These are phyloP conservation scores for Sarotherodon lohbergeri DNA, from an alignment of 2,113 vertebrate genomes.

Conservation along the genomic window DNA sequence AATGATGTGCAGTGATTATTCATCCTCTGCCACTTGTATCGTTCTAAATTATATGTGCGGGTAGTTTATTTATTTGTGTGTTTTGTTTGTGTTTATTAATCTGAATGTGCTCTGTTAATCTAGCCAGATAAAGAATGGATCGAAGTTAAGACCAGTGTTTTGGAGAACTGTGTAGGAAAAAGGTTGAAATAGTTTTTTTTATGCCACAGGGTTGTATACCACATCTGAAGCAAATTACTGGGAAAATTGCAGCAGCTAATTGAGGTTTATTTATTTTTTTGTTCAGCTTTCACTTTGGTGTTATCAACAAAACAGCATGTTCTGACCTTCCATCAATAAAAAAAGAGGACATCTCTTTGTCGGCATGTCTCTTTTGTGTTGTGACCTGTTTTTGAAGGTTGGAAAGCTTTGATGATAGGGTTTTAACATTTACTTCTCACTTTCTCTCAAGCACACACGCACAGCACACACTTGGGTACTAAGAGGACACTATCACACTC, in stretches of 20 bases:
- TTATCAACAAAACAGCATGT: background rate
- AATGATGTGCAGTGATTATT: background rate
- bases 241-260: background rate
- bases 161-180: background rate
- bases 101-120: background rate
- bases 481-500: background rate
- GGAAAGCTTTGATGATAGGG: background rate
- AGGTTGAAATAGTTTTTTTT: background rate
- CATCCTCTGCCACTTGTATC: background rate
- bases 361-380: background rate
- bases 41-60: background rate
- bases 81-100: background rate
- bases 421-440: background rate
- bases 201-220: background rate
- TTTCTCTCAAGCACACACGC: background rate
- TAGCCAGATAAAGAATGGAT: background rate
- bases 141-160: background rate
- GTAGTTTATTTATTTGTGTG: background rate
- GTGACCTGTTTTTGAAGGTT: background rate
- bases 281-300: background rate
- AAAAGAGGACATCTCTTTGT: background rate
- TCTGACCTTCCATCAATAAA: slow-evolving; percentile 14
- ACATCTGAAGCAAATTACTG: background rate
- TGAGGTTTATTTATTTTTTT: background rate
- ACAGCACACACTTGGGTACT: background rate